Evolutionary conservation across 1,140 invertebrate species (phyloP), one percentile per base, ranked within the genome.

Genomic region (Tetramorium parvispinum): DNA sequence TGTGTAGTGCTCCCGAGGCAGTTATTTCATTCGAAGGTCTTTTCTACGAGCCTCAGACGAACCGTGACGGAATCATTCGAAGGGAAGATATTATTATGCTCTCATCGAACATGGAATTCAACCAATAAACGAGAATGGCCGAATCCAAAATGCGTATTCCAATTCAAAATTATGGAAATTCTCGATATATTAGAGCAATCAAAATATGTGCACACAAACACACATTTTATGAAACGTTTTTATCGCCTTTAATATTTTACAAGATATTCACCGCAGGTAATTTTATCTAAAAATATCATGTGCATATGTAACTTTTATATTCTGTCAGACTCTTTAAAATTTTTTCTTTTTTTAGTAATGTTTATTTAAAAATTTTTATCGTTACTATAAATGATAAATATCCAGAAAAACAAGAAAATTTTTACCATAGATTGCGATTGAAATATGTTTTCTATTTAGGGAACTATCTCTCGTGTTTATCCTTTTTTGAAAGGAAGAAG

Each of bases 61-160:
- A 87, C 65, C 89, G 61, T 90, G 75, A 91, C 87, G 79, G 51
- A 21, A 87, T 88, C 75, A 66, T 61, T 61, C n/a, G 43, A 76
- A 66, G 11, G 10, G 55, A 53, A 46, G 53, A 78, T 40, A 76
- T 61, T 49, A 49, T 53, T 57, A 40, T 43, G 51, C n/a, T 49
- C 73, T 70, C 40, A 43, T 85, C 43, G 49, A n/a, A 37, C 68
- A 10, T 27, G 13, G 27, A 37, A 10, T 40, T 27, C 40, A 37
- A 37, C 53, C 24, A 88, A 49, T 65, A n/a, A 32, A 51, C 27
- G 51, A 68, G 49, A 4, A 75, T 59, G 40, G 37, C 43, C 49
- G 59, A 49, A 78, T 61, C 16, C 40, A 5, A 53, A n/a, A 51
- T 18, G 21, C 7, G n/a, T 32, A 40, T 27, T 27, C 3, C 61